Evolutionary conservation across 1,140 invertebrate genomes (phyloP), one percentile per base, ranked within the genome.

Genomic region (Drosophila triauraria): DNA sequence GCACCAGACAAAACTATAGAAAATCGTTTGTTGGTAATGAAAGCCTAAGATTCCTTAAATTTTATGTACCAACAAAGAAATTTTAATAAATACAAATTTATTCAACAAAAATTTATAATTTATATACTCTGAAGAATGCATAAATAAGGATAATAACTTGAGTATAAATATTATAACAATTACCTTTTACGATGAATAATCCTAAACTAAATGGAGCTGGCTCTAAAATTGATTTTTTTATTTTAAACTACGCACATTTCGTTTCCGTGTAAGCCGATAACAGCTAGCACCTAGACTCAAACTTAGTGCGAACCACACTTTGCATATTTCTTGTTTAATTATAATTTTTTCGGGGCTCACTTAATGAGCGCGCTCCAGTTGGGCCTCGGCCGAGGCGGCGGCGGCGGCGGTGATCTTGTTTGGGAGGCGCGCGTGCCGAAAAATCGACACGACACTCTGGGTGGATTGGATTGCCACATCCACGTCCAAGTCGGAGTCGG

Each of bases 401-500:
- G 8, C 30, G 30, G 7, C 8, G 47, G 50, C 50, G 50, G 53
- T 44, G 63, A 75, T 78, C 74, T 72, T 62, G 82, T 80, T 76
- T 76, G 61, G 72, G 64, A 78, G 75, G 58, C 58, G 75, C 65
- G 75, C 75, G 75, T 78, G 75, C 64, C 75, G 64, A 54, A 43
- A 43, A 59, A 56, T 17, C 35, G 56, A 71, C 68, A 47, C 64
- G 32, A 35, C 60, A 60, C 75, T 76, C 75, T 65, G 78, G 50
- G 57, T 50, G 65, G 85, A 82, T 87, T 50, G 65, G 85, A 82
- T 87, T 87, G 84, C 84, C 77, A 88, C 85, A 87, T 78, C 84
- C 77, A 88, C 84, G 88, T 78, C 77, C 56, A 60, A 23, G 59
- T 32, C 77, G 51, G 57, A 27, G 59, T 25, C 27, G 51, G 57